These are phyloP conservation scores for Aphidoletes aphidimyza DNA, from an alignment of 2,888 invertebrate genomes.

Conservation along the genomic window DNA sequence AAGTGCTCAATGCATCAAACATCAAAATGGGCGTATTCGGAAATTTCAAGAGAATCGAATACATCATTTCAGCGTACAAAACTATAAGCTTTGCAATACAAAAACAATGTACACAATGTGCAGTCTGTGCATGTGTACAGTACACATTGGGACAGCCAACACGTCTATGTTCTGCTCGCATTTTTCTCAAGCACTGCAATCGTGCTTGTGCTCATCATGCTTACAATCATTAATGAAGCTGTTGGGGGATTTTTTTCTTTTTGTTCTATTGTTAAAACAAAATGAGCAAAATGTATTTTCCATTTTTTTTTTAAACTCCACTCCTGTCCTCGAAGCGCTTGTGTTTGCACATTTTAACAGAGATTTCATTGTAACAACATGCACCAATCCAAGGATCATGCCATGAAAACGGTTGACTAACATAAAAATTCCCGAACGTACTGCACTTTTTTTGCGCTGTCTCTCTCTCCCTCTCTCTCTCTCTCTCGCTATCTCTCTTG, in stretches of 20 bases:
- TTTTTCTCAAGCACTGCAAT: conserved; percentile 10
- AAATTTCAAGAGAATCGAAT: background rate
- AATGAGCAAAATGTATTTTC: background rate
- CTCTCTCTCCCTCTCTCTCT: no score
- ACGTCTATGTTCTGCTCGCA: background rate
- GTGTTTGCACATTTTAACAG: conserved; percentile 32
- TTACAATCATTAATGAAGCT: conserved; percentile 43
- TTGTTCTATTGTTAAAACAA: conserved; percentile 6
- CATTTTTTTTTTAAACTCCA: background rate
- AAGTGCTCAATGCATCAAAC: background rate
- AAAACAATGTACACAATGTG: no score
- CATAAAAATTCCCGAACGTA: background rate
- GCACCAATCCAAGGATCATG: background rate
- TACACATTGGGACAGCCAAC: no score
- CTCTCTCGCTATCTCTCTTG: no score
- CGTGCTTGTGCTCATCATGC: background rate
- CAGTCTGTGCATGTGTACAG: no score
- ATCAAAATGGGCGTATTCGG: background rate
- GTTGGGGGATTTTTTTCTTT: conserved; percentile 4
- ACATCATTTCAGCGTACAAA: no score
- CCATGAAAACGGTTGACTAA: no score
- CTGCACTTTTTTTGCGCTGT: background rate
- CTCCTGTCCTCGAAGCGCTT: conserved; percentile 4
- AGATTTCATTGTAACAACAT: background rate
- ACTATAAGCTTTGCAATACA: no score